phyloP scores from a whole-genome alignment of 2,797 vertebrate genomes.

The Coilia nasus region DNA sequence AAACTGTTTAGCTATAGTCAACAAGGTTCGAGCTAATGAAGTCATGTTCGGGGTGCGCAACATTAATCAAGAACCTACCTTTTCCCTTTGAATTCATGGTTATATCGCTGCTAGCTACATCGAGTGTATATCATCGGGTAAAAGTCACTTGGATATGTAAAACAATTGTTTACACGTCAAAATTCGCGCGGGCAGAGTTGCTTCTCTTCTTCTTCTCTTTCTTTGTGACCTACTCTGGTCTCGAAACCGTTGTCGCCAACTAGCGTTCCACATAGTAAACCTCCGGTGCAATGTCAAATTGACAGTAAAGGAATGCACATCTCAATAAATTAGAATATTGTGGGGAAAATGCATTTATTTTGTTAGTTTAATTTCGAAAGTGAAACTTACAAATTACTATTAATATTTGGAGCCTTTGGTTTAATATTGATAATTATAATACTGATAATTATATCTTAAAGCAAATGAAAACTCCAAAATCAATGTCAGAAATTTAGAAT shows the following conservation, averaged over 20 bases:
- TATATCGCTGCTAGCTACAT: not conserved
- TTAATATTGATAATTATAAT: too few species aligned
- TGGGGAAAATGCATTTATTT: too few species aligned
- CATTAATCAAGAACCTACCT: constrained; percentile 29
- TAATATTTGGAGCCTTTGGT: too few species aligned
- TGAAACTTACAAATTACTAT: too few species aligned
- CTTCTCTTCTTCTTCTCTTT: too few species aligned
- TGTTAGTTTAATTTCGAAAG: too few species aligned
- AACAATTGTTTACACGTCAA: constrained; percentile 32
- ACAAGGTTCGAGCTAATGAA: not conserved
- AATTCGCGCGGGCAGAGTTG: constrained; percentile 41
- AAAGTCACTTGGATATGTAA: not conserved
- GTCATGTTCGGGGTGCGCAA: not conserved
- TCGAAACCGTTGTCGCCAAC: constrained; percentile 25
- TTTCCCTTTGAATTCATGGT: constrained; percentile 34
- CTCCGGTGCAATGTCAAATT: too few species aligned
- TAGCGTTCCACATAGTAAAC: not conserved
- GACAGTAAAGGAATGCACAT: too few species aligned
- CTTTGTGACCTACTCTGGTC: not conserved
- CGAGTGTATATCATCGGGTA: not conserved
- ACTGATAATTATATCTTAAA: too few species aligned
- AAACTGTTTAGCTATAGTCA: not conserved
- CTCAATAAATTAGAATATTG: too few species aligned
- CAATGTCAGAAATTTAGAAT: too few species aligned
- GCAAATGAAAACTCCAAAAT: too few species aligned